Evolutionary conservation across 2,797 vertebrate genomes (phyloP), one percentile per base, ranked within the genome.

Genomic region (Muraenolepis orangiensis): DNA sequence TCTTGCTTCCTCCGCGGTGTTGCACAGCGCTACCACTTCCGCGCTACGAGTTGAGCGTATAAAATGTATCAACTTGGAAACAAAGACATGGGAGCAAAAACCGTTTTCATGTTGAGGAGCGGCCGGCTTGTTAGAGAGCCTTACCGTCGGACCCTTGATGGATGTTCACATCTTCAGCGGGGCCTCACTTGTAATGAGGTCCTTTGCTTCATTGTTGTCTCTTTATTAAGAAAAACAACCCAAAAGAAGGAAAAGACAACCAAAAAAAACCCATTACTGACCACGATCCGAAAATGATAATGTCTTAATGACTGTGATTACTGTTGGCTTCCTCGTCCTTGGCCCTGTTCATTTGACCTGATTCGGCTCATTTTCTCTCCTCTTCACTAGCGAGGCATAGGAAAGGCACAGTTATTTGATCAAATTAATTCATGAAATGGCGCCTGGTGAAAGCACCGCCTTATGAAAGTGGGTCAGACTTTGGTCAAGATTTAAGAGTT

Each of bases 21-120:
- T 34, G 32, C 32, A 86, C 84, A 77, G 83, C 74, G n/a, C n/a
- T n/a, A n/a, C n/a, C n/a, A n/a, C n/a, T n/a, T n/a, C n/a, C n/a
- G n/a, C n/a, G 87, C 87, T 81, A 67, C 74, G 28, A 26, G 75
- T 75, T 30, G 40, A 86, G 80, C 76, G 78, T 73, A 32, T 93
- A 87, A 90, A 93, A 93, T 92, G 78, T 92, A 93, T 93, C 87
- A 92, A 91, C 82, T 89, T 91, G 88, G 92, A 88, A 78, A 83
- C 78, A 74, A n/a, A n/a, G n/a, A n/a, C n/a, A n/a, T n/a, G n/a
- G n/a, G n/a, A n/a, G n/a, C n/a, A n/a, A n/a, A n/a, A n/a, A n/a
- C n/a, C n/a, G n/a, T n/a, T n/a, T n/a, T n/a, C n/a, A n/a, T n/a
- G n/a, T n/a, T n/a, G 46, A 78, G 82, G 78, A 86, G 73, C 74